A percentile compares a stretch with the other conserved stretches of the same genome.
Conservation (phyloP, 2,888 invertebrate species). For the Campopleginae sp. region DNA sequence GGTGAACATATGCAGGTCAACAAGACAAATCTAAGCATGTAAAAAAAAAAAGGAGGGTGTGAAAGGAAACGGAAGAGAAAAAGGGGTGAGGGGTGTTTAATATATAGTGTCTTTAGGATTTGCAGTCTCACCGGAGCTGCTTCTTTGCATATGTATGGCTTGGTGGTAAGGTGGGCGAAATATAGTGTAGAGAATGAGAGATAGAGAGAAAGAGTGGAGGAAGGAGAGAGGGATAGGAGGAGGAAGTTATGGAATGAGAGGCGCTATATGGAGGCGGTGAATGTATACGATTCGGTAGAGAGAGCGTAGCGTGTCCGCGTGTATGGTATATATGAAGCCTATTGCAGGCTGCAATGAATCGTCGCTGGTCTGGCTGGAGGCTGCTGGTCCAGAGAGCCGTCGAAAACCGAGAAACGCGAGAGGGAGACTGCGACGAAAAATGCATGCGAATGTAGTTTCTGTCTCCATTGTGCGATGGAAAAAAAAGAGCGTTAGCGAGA, state of each 20-base stretch:
- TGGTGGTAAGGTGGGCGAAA: constrained; percentile 45
- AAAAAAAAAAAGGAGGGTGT: constrained; percentile 12
- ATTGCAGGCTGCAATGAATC: constrained; percentile 60
- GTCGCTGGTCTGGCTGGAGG: constrained; percentile 53
- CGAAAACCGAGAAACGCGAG: constrained; percentile 43
- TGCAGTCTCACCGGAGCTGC: constrained; percentile 28
- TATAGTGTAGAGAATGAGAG: constrained; percentile 9
- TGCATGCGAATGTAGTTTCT: constrained; percentile 64
- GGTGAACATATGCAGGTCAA: constrained; percentile 34
- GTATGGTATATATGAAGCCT: constrained; percentile 33
- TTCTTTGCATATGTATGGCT: constrained; percentile 60
- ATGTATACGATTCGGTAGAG: constrained; percentile 14
- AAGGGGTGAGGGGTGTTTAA: constrained; percentile 2
- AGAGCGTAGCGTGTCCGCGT: constrained; percentile 41
- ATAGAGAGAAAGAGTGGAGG: not conserved
- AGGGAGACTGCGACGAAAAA: constrained; percentile 55
- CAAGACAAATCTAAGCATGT: constrained; percentile 28
- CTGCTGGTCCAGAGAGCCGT: constrained; percentile 56
- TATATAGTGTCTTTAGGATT: constrained; percentile 56
- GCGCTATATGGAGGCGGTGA: not conserved
- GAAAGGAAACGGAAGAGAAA: not conserved
- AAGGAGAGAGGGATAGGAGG: not conserved
- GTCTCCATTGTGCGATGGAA: constrained; percentile 52
- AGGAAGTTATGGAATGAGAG: constrained; percentile 12
- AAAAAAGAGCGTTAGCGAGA: constrained; percentile 15